phyloP scores from a whole-genome alignment of 2,113 vertebrate genomes.

The Notarius quadriscutis region DNA sequence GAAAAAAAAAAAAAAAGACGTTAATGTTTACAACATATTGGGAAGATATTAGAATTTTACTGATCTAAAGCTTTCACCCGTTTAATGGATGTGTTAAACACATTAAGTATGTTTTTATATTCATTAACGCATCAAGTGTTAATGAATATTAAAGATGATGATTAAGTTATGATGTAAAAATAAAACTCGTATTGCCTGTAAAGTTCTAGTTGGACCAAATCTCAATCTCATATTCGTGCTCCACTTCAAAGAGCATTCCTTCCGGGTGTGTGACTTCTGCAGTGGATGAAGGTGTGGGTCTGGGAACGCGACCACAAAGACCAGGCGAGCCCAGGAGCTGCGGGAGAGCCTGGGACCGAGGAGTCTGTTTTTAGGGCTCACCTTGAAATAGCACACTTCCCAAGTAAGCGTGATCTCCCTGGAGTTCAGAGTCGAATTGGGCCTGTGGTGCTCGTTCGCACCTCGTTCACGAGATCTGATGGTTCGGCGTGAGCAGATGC shows the following conservation, averaged over 20 bases:
- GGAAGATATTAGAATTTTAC: neutral
- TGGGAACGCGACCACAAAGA: slow-evolving; percentile 37
- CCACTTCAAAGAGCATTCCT: slow-evolving; percentile 22
- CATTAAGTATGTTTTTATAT: too few relatives aligned
- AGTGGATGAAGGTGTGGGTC: slow-evolving; percentile 23
- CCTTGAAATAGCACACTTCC: slow-evolving; percentile 47
- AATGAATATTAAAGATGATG: neutral
- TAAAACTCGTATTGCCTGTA: neutral
- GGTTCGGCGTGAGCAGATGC: neutral
- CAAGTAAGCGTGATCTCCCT: neutral
- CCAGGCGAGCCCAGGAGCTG: neutral
- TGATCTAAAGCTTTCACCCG: neutral
- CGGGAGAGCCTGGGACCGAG: slow-evolving; percentile 26
- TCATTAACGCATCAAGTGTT: neutral
- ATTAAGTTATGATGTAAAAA: neutral
- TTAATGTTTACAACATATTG: neutral
- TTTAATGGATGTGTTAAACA: too few relatives aligned
- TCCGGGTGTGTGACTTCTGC: neutral
- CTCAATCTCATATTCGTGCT: too few relatives aligned
- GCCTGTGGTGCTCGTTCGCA: slow-evolving; percentile 6
- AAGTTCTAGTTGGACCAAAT: neutral
- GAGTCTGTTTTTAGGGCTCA: neutral
- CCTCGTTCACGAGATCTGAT: slow-evolving; percentile 23
- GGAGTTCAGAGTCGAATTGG: slow-evolving; percentile 14
- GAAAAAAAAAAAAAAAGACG: too few relatives aligned